Percentiles rank a stretch among this genome's conserved stretches.
Evolutionary conservation across 2,888 invertebrate species (phyloP).

Genomic region (Polydrusus cervinus): DNA sequence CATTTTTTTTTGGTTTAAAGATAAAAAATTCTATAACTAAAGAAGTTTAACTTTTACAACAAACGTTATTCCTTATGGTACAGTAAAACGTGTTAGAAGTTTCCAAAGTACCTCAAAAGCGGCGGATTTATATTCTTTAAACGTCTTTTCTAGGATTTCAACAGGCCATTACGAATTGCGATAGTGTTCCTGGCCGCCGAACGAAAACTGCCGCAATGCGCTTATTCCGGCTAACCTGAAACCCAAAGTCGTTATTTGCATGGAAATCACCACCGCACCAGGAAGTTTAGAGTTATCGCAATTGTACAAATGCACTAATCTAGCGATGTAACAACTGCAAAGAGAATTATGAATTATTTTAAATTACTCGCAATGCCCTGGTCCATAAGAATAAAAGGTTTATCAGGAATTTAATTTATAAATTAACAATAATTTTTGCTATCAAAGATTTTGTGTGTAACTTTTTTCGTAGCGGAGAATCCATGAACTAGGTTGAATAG

Average conservation of each 20-base stretch:
- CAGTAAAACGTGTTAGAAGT: constrained; percentile 14
- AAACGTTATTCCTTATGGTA: background rate
- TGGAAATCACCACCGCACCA: constrained; percentile 47
- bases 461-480: too few species aligned
- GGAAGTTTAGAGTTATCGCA: constrained; percentile 18
- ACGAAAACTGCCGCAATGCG: constrained; percentile 62
- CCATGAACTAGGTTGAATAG: too few species aligned
- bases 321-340: background rate
- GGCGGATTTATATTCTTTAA: constrained; percentile 42
- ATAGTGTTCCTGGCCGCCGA: constrained; percentile 44
- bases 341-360: too few species aligned
- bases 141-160: constrained; percentile 40
- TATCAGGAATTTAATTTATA: too few species aligned
- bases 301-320: constrained; percentile 11
- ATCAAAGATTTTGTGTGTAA: too few species aligned
- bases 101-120: constrained; percentile 14
- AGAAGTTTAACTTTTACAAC: background rate
- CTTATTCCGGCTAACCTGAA: constrained; percentile 60
- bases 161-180: constrained; percentile 36
- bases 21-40: background rate
- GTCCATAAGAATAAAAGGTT: too few species aligned
- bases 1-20: too few species aligned
- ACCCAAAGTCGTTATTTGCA: constrained; percentile 58
- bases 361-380: too few species aligned
- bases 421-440: too few species aligned